Conservation (phyloP, 2,888 invertebrate species). For the Teinopalpus imperialis region DNA sequence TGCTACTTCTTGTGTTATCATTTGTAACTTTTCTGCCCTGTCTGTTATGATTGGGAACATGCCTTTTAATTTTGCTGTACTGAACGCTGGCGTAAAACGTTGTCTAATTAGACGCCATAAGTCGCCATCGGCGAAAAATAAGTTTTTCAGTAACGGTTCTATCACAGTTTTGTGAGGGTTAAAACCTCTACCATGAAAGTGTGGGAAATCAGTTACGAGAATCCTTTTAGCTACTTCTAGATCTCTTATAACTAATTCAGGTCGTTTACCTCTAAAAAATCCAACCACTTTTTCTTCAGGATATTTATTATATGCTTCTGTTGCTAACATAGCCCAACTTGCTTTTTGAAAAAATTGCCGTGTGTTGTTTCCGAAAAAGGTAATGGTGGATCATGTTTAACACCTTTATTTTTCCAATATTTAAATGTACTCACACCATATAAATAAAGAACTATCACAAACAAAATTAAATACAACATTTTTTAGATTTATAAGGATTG, state of each 20-base stretch:
- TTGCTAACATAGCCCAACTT: slow-evolving; percentile 60
- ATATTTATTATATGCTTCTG: slow-evolving; percentile 56
- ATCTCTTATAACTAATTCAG: slow-evolving; percentile 64
- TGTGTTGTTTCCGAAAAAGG: slow-evolving; percentile 58
- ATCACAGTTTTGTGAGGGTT: slow-evolving; percentile 51
- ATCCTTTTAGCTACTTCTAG: slow-evolving; percentile 62
- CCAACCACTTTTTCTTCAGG: slow-evolving; percentile 67
- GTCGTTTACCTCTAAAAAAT: slow-evolving; percentile 51
- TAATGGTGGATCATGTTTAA: slow-evolving; percentile 59
- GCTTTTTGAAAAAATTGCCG: slow-evolving; percentile 53
- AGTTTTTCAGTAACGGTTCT: slow-evolving; percentile 62
- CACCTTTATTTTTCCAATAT: slow-evolving; percentile 61
- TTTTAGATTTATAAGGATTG: no score
- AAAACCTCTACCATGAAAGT: slow-evolving; percentile 60
- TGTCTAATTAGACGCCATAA: slow-evolving; percentile 68
- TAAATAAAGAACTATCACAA: slow-evolving; percentile 36
- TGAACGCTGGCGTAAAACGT: slow-evolving; percentile 65
- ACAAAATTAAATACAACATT: no score
- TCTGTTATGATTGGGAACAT: slow-evolving; percentile 70
- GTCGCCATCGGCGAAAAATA: slow-evolving; percentile 69
- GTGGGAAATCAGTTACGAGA: slow-evolving; percentile 59
- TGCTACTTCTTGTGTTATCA: slow-evolving; percentile 49
- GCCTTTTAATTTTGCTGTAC: slow-evolving; percentile 63
- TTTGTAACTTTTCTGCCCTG: slow-evolving; percentile 59
- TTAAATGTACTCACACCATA: slow-evolving; percentile 53